A percentile compares a stretch with the other conserved stretches of the same genome.
Conservation (phyloP, 2,797 vertebrate genomes). For the Chelonia mydas region DNA sequence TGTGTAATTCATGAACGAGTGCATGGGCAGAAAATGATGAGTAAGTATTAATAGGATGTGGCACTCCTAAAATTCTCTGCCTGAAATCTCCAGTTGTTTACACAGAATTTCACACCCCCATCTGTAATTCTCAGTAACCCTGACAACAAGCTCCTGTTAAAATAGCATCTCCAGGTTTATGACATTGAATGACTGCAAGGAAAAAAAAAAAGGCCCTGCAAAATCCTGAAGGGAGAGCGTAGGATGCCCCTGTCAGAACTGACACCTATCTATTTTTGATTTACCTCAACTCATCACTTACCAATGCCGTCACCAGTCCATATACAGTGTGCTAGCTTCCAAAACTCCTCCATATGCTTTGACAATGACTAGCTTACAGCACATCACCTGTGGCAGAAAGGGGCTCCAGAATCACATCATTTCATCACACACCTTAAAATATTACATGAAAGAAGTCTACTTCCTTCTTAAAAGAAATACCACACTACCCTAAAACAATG, state of each 20-base stretch:
- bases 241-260: conserved; percentile 43
- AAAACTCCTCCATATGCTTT: background rate
- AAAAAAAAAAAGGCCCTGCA: background rate
- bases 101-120: background rate
- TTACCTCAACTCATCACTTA: background rate
- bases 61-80: background rate
- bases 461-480: background rate
- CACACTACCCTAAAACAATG: background rate
- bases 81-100: conserved; percentile 1
- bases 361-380: background rate
- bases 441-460: background rate
- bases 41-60: accelerated
- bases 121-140: conserved; percentile 37
- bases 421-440: background rate
- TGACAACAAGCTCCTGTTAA: conserved; percentile 50
- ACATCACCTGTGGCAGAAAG: background rate
- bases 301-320: conserved; percentile 56
- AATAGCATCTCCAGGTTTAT: accelerated
- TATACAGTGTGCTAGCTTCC: background rate
- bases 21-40: background rate
- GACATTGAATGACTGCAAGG: background rate
- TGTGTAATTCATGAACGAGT: background rate
- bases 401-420: background rate
- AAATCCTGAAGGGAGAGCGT: background rate
- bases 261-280: conserved; percentile 47